These are phyloP conservation scores for Coenonympha glycerion DNA, from an alignment of 2,888 invertebrate species.

Conservation along the genomic window DNA sequence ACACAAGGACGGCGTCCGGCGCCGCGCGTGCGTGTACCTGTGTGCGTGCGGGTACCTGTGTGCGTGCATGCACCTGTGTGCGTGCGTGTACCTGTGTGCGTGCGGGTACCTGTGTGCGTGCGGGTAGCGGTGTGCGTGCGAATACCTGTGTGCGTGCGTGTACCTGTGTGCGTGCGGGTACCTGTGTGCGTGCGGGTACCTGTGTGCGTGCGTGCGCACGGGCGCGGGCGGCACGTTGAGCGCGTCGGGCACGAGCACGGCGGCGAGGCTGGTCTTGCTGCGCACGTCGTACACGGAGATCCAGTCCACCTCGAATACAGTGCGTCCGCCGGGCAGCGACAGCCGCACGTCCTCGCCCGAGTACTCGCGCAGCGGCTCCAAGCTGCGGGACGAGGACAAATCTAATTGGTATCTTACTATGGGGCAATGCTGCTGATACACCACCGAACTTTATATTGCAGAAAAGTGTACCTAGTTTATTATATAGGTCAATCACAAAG, in stretches of 20 bases:
- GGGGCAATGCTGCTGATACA: too few relatives aligned
- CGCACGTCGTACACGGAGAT: conserved; percentile 85
- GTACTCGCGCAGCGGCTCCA: conserved; percentile 86
- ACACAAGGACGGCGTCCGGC: too few relatives aligned
- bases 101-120: conserved; percentile 38
- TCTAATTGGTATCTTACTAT: background rate
- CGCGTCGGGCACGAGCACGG: conserved; percentile 82
- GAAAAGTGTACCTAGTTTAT: too few relatives aligned
- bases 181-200: conserved; percentile 21
- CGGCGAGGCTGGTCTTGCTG: conserved; percentile 43
- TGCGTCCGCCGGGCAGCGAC: conserved; percentile 86
- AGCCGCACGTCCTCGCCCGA: conserved; percentile 82
- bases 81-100: conserved; percentile 2
- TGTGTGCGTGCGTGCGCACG: conserved; percentile 41
- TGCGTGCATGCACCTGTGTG: conserved; percentile 35
- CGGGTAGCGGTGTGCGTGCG: conserved; percentile 83
- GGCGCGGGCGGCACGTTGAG: conserved; percentile 92
- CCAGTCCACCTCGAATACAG: conserved; percentile 90
- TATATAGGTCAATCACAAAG: too few relatives aligned
- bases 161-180: too few relatives aligned
- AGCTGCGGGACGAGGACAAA: conserved; percentile 58
- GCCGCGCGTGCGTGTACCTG: too few relatives aligned
- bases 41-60: conserved; percentile 39
- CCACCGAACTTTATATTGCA: too few relatives aligned
- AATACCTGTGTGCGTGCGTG: conserved; percentile 45